Percentiles rank a stretch among this genome's conserved stretches.
phyloP scores from a whole-genome alignment of 2,113 vertebrate species.

The Alces alces region DNA sequence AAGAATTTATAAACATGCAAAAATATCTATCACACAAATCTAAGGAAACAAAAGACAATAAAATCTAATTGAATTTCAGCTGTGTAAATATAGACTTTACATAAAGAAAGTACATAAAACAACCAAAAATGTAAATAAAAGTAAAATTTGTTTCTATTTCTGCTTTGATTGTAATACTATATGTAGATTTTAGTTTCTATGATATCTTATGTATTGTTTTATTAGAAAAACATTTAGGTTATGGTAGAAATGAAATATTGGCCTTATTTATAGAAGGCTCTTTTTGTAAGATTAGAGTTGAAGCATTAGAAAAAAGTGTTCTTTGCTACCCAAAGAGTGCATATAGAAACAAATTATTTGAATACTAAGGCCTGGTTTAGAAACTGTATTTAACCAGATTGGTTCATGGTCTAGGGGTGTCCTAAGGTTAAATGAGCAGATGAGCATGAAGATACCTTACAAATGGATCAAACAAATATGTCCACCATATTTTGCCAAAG shows the following conservation, averaged over 20 bases:
- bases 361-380: background rate
- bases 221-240: background rate
- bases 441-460: background rate
- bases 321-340: background rate
- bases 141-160: background rate
- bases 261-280: background rate
- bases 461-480: background rate
- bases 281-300: background rate
- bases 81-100: background rate
- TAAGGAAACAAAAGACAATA: background rate
- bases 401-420: background rate
- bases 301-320: background rate
- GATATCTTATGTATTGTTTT: background rate
- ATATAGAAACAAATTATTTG: background rate
- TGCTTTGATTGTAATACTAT: background rate
- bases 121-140: background rate
- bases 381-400: background rate
- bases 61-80: background rate
- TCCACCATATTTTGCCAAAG: background rate
- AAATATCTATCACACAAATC: background rate
- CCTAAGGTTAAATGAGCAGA: background rate
- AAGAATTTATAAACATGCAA: background rate
- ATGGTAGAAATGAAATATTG: background rate
- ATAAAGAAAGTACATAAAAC: background rate
- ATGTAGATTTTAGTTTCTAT: background rate